Base-by-base conservation (phyloP, 1,140 invertebrate genomes). In the Panagrolaimus sp. region DNA sequence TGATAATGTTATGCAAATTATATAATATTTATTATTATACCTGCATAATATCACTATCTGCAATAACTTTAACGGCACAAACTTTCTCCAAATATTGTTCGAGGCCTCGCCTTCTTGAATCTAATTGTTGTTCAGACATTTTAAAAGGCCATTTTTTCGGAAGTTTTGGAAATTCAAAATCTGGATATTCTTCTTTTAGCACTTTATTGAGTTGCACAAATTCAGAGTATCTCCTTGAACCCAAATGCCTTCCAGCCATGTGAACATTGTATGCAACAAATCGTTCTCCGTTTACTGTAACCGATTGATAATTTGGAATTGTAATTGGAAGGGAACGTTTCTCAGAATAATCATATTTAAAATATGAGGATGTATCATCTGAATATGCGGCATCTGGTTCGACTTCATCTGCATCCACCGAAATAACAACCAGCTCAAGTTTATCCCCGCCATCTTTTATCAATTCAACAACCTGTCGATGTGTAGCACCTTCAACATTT, bases 41-140 rank as follows among this genome's bases (percentile, higher is more conserved):
- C 96, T 78, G 95, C 84, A 98, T 91, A 1, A 93, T 89, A 80
- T 98, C 95, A 80, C 91, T 92, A 81, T 99, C 96, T 0, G 94
- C 95, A 76, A 99, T 96, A 0, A 97, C 94, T 58, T 94, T 88
- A 2, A 98, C 92, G 8, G 96, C 93, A 86, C 95, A 98, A 0
- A 98, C 93, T 87, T 96, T 95, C 84, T 98, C 96, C 80, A 99
- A 87, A 87, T 98, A 99, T 83, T 94, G 91, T 83, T 99, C 96
- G 26, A 99, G 86, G 0, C 93, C 93, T 77, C 96, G 87, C 73
- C 96, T 86, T 69, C 96, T 87, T 3, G 91, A 89, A 84, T 98
- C 96, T 70, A 98, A 85, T 84, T 98, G 95, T 83, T 98, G 96
- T 81, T 98, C 94, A 81, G 91, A 94, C 85, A 88, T 88, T 83